phyloP scores from a whole-genome alignment of 2,797 vertebrate genomes.

The Xiphorhynchus erythropygius region DNA sequence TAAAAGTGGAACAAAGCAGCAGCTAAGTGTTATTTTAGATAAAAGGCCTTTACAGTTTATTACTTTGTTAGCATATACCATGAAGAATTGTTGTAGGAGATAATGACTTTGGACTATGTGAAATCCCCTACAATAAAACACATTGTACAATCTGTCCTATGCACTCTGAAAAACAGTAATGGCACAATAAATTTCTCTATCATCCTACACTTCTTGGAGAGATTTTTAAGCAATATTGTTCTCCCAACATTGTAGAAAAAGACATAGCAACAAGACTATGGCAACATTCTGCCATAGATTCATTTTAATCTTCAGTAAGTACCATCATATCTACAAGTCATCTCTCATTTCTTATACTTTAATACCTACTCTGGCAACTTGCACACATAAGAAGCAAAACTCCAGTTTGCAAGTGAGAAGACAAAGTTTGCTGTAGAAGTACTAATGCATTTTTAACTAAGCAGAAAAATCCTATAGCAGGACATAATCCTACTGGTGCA shows the following conservation, averaged over 20 bases:
- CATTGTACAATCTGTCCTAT: conserved; percentile 22
- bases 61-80: conserved; percentile 64
- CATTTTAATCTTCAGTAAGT: background rate
- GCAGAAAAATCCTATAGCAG: background rate
- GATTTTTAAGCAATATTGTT: background rate
- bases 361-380: background rate
- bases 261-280: background rate
- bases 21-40: conserved; percentile 55
- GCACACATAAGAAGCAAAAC: background rate
- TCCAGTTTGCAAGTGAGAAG: background rate
- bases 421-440: background rate
- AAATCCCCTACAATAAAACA: conserved; percentile 59
- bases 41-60: conserved; percentile 60
- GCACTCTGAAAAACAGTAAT: conserved; percentile 44
- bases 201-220: background rate
- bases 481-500: background rate
- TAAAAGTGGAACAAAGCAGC: conserved; percentile 43
- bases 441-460: background rate
- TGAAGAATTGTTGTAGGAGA: conserved; percentile 48
- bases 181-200: conserved; percentile 31
- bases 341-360: background rate
- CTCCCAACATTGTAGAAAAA: conserved; percentile 1
- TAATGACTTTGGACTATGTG: conserved; percentile 54
- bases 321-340: background rate
- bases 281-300: background rate